Evolutionary conservation across 2,797 vertebrate species (phyloP).

Genomic region (Anabas testudineus): DNA sequence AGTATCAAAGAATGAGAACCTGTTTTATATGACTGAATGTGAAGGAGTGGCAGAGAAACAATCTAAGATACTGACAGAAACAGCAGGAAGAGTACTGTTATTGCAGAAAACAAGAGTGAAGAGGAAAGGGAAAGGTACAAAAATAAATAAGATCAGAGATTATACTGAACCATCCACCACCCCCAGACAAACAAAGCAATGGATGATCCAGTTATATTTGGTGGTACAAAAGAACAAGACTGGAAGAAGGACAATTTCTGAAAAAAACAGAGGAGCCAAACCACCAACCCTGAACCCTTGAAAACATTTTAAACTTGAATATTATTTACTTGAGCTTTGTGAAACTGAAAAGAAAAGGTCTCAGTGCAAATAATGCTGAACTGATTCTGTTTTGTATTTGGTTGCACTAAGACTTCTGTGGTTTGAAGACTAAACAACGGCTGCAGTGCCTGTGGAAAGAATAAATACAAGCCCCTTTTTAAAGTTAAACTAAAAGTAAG

Average conservation of each 20-base stretch:
- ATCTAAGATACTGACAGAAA: background rate
- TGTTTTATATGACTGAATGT: constrained; percentile 1
- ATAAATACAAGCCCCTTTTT: background rate
- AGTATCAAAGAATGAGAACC: background rate
- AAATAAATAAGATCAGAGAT: background rate
- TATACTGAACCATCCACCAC: background rate
- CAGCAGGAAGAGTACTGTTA: background rate
- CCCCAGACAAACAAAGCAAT: constrained; percentile 10
- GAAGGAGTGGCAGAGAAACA: background rate
- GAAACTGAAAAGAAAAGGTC: too few relatives aligned
- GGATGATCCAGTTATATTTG: constrained; percentile 22
- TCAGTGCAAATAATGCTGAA: too few relatives aligned
- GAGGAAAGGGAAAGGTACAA: background rate
- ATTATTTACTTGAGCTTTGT: too few relatives aligned
- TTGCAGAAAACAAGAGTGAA: background rate
- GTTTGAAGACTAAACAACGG: background rate
- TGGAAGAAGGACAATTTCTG: constrained; percentile 15
- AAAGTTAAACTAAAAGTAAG: too few relatives aligned
- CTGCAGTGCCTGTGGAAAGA: background rate
- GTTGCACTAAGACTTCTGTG: background rate
- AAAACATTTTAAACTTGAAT: too few relatives aligned
- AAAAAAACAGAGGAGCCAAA: constrained; percentile 32
- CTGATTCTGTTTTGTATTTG: background rate
- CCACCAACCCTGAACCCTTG: constrained; percentile 1
- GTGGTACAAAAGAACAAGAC: constrained; percentile 5